Conservation (phyloP, 2,797 vertebrate genomes). For the Pipistrellus nathusii region DNA sequence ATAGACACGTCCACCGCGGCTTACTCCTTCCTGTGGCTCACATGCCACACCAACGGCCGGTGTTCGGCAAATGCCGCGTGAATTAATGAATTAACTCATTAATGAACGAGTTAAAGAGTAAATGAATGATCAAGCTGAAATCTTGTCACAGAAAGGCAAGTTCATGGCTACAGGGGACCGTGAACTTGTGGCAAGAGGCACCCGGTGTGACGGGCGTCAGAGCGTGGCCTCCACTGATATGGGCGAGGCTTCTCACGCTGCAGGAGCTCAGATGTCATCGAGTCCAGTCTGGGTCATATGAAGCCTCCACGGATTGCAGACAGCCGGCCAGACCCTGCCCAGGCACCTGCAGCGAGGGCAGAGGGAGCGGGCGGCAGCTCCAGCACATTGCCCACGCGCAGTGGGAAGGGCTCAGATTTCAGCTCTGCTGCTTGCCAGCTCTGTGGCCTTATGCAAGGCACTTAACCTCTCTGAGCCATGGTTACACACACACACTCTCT, state of each 20-base stretch:
- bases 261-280: not conserved
- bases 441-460: not conserved
- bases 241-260: not conserved
- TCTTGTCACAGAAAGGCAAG: not conserved
- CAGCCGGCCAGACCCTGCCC: not conserved
- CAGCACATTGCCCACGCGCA: fast-evolving
- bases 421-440: not conserved
- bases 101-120: not conserved
- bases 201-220: not conserved
- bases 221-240: not conserved
- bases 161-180: not conserved
- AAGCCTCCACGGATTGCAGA: not conserved
- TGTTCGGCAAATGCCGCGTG: not conserved
- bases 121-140: not conserved
- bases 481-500: not conserved
- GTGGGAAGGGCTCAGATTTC: not conserved
- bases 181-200: not conserved
- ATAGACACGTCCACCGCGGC: not conserved
- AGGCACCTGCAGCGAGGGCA: not conserved
- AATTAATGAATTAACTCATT: not conserved
- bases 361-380: not conserved
- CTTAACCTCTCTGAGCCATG: not conserved
- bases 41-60: not conserved
- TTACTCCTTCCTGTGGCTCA: not conserved
- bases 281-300: not conserved